Evolutionary conservation across 1,140 invertebrate species (phyloP), one percentile per base, ranked within the genome.

Genomic region (Drosophila sulfurigaster): DNA sequence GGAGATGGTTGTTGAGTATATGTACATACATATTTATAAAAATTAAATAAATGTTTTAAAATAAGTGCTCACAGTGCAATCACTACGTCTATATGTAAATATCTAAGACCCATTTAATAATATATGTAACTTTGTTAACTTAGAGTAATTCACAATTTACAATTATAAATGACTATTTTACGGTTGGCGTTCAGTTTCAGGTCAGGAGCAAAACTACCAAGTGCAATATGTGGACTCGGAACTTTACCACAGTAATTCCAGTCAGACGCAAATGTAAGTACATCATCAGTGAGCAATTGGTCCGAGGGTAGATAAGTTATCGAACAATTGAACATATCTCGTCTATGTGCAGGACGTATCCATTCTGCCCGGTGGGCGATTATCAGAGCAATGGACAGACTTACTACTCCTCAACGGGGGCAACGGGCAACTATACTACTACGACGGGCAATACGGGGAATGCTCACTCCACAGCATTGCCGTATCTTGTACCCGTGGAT

Each of bases 321-420:
- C 32, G 62, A 13, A 20, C 32, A 67, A 13, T 54, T 51, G 62
- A 54, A 80, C 49, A 63, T 48, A 63, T 51, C 35, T 51, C 8
- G 15, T 48, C 13, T 7, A 25, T 51, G 11, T n/a, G 75, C 79
- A 96, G 96, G 95, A 95, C 95, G 75, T 97, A 97, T 94, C 96
- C 96, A 69, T 96, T 97, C 41, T 97, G 97, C 91, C 96, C 96
- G 64, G 96, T 97, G 68, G 96, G 95, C 5, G 95, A 96, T 91
- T 94, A 95, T 73, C 95, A 94, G 75, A 93, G 65, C 91, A 94
- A 72, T 93, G 94, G 65, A 13, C 92, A 92, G 81, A 85, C 90
- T 13, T 93, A 92, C 54, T 93, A 94, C 77, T 94, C 94, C 25
- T 93, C 94, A 15, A 94, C 94, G 48, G 45, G 82, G 45, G 51